Evolutionary conservation across 2,797 vertebrate genomes (phyloP).

Genomic region (Florisuga fusca): DNA sequence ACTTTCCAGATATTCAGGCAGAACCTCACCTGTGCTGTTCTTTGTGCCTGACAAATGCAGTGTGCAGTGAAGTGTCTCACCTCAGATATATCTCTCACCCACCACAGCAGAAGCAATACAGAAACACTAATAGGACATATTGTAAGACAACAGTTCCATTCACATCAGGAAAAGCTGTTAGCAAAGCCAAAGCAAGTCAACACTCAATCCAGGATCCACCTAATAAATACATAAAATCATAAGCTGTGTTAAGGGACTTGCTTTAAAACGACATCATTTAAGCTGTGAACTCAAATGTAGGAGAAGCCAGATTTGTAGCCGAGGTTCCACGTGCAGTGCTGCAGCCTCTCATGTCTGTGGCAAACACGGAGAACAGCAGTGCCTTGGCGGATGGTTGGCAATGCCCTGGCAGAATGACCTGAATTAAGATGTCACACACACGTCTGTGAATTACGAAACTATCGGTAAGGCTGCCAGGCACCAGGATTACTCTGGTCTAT

Average conservation of each 20-base stretch:
- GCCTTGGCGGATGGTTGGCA: background rate
- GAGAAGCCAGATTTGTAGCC: background rate
- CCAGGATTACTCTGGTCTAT: conserved; percentile 28
- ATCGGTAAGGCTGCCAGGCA: background rate
- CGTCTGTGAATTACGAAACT: background rate
- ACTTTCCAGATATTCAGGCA: background rate
- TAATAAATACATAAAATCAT: background rate
- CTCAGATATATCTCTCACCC: background rate
- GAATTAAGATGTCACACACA: background rate
- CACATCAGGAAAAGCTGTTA: background rate
- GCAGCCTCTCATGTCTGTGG: background rate
- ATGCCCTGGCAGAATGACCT: rapidly evolving
- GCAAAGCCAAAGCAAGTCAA: background rate
- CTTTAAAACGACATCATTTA: background rate
- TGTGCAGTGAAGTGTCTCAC: background rate
- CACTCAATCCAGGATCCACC: background rate
- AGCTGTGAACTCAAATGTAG: background rate
- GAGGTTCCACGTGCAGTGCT: rapidly evolving
- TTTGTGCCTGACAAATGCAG: background rate
- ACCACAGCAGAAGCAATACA: background rate
- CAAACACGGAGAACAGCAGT: rapidly evolving
- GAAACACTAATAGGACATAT: background rate
- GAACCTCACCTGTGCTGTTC: background rate
- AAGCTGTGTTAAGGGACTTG: background rate
- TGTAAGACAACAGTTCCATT: background rate